Evolutionary conservation across 1,140 invertebrate genomes (phyloP).

Genomic region (Caenorhabditis inopinata): DNA sequence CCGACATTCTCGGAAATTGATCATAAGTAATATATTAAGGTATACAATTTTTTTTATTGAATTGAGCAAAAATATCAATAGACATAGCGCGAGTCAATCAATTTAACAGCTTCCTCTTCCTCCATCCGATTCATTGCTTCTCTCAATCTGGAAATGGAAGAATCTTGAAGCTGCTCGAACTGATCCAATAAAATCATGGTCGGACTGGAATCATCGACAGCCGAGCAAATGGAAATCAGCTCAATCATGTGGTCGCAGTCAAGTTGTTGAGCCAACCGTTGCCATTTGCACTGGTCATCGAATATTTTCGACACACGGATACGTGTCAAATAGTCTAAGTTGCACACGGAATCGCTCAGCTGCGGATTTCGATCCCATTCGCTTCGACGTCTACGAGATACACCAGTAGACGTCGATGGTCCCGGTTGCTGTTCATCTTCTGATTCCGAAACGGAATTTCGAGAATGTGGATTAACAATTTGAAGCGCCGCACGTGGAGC

Average conservation of each 20-base stretch:
- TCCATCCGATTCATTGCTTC: constrained; percentile 25
- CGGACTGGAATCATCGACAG: constrained; percentile 31
- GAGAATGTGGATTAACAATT: too few species aligned
- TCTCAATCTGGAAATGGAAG: constrained; percentile 31
- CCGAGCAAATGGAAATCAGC: constrained; percentile 40
- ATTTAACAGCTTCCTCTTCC: constrained; percentile 22
- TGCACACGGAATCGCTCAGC: background rate
- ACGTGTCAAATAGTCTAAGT: constrained; percentile 41
- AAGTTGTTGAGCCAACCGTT: constrained; percentile 21
- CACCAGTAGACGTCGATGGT: background rate
- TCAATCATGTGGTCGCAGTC: constrained; percentile 43
- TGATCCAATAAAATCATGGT: constrained; percentile 46
- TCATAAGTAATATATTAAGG: too few species aligned
- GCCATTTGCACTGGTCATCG: constrained; percentile 36
- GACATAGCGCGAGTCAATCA: constrained; percentile 37
- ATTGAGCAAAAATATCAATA: background rate
- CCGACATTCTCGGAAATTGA: too few species aligned
- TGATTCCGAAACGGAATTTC: background rate
- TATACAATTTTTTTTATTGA: background rate
- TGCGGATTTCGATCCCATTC: constrained; percentile 10
- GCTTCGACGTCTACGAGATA: background rate
- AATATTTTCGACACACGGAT: constrained; percentile 40
- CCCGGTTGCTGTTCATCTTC: constrained; percentile 11
- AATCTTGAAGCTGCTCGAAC: constrained; percentile 43
- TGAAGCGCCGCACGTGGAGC: background rate